Percentiles rank a stretch among this genome's conserved stretches.
These are phyloP conservation scores for Podarcis raffonei DNA, from an alignment of 2,113 vertebrate genomes.

Conservation along the genomic window DNA sequence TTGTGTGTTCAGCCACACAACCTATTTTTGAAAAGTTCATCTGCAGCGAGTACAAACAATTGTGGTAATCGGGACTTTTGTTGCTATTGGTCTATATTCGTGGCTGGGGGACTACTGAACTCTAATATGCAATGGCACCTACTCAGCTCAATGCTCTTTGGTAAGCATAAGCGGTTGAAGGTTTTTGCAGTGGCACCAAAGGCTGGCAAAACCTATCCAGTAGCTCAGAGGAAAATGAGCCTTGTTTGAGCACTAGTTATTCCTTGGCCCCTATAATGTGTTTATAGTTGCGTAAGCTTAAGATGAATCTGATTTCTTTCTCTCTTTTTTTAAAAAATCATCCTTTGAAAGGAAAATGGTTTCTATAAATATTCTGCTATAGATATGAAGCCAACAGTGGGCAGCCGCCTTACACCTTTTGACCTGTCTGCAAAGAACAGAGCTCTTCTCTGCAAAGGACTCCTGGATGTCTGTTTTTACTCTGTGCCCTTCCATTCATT, in stretches of 20 bases:
- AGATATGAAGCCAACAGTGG: slow-evolving; percentile 64
- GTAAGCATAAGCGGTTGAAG: neutral
- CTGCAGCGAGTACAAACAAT: neutral
- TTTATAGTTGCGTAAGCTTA: slow-evolving; percentile 27
- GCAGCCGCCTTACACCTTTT: slow-evolving; percentile 66
- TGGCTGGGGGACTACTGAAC: neutral
- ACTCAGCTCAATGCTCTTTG: neutral
- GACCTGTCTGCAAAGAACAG: slow-evolving; percentile 61
- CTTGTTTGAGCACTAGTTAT: neutral
- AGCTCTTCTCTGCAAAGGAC: slow-evolving; percentile 65
- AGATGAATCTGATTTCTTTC: slow-evolving; percentile 62
- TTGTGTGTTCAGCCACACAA: no score
- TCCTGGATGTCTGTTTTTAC: slow-evolving; percentile 83
- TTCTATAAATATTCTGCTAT: slow-evolving; percentile 67
- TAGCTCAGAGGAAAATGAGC: neutral
- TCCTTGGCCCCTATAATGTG: slow-evolving; percentile 37
- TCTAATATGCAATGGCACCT: neutral
- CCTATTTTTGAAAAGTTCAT: neutral
- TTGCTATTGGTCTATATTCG: neutral
- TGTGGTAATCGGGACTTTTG: neutral
- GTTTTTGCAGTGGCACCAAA: neutral
- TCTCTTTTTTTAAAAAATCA: slow-evolving; percentile 50
- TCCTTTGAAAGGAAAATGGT: slow-evolving; percentile 60
- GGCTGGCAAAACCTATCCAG: neutral
- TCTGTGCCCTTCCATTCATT: slow-evolving; percentile 88